phyloP scores from a whole-genome alignment of 2,888 invertebrate species.

The Helicoverpa assulta region DNA sequence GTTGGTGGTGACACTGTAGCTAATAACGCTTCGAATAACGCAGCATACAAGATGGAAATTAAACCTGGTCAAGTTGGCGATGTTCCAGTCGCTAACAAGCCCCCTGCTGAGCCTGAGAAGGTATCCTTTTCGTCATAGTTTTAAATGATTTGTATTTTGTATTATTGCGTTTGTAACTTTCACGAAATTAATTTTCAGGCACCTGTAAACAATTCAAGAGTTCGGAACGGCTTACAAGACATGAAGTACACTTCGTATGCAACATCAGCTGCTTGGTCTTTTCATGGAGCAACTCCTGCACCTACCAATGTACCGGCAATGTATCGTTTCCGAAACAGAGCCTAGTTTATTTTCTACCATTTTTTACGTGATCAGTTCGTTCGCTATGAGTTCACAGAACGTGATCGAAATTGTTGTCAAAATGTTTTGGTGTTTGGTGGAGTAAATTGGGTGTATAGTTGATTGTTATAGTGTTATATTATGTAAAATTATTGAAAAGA shows the following conservation, averaged over 20 bases:
- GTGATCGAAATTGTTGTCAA: constrained; percentile 39
- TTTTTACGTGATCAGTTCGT: constrained; percentile 7
- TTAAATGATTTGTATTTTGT: background rate
- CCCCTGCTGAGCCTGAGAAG: constrained; percentile 57
- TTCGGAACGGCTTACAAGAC: constrained; percentile 85
- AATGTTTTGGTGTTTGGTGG: constrained; percentile 30
- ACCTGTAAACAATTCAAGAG: constrained; percentile 56
- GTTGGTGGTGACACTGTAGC: constrained; percentile 77
- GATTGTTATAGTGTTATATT: constrained; percentile 22
- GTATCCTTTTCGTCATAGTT: constrained; percentile 45
- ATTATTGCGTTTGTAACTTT: background rate
- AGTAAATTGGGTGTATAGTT: constrained; percentile 25
- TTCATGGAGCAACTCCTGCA: constrained; percentile 73
- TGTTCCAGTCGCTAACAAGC: constrained; percentile 67
- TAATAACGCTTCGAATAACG: constrained; percentile 66
- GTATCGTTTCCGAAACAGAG: constrained; percentile 40
- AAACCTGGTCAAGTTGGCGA: constrained; percentile 73
- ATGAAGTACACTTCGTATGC: constrained; percentile 78
- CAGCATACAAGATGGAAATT: constrained; percentile 60
- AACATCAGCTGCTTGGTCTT: constrained; percentile 80
- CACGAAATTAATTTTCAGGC: constrained; percentile 61
- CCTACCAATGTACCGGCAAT: constrained; percentile 43
- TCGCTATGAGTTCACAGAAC: too few relatives aligned
- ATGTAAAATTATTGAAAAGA: constrained; percentile 15
- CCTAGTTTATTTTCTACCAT: constrained; percentile 5